Base-by-base conservation (phyloP, 1,140 invertebrate species). In the Cyphomyrmex costatus region DNA sequence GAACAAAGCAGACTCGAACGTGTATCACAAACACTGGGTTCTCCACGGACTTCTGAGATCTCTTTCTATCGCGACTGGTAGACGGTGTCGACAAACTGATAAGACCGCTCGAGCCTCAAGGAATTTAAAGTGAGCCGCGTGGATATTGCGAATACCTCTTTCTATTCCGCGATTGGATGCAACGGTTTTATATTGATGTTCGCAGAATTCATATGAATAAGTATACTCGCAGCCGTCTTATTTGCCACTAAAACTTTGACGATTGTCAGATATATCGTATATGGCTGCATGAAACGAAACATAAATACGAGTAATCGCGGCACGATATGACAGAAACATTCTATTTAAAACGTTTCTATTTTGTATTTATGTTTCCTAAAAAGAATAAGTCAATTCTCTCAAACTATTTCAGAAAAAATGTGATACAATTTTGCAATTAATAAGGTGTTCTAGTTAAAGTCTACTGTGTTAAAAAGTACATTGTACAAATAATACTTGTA, bases 11-110 rank as follows among this genome's bases (percentile, higher is more conserved):
- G 73, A 88, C 85, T 66, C 49, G 60, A 73, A 24, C 65, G 56
- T 65, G 82, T 76, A 71, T 86, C 80, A 83, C 56, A 21, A 65
- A 42, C 36, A 42, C 51, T 49, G 60, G 16, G 36, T 63, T 83
- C 74, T 66, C 61, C 46, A 16, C 16, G 36, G 61, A 78, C 61
- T 68, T 70, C 70, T 86, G 88, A 86, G 74, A 90, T 90, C 87
- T 90, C 87, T 77, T 85, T 85, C 63, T 63, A 88, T 36, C 53
- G 77, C 82, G 73, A 82, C 68, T 70, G 76, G 73, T 85, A 88
- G 90, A 90, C 88, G 88, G 88, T 91, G 90, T 90, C 92, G 89
- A 84, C 88, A 85, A 92, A 94, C 93, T 94, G 93, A 93, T 93
- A 93, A 94, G 90, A 86, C 53, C 10, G 36, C 66, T 68, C 77